Base-by-base conservation (phyloP, 2,888 invertebrate genomes). In the Campoletis raptor region DNA sequence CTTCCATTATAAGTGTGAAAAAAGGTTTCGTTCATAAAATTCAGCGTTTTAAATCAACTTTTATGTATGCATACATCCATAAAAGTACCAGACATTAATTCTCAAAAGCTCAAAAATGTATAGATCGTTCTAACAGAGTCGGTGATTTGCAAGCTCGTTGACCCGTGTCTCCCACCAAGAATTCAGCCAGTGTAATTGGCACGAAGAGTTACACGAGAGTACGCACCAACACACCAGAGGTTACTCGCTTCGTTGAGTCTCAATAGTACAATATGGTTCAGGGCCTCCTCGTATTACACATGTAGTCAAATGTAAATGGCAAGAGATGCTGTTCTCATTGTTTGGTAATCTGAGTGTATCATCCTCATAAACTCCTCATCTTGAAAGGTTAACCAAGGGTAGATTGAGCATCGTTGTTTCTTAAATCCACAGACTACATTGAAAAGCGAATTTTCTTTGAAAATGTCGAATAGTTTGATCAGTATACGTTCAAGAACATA, bases 291-390 rank as follows among this genome's bases (percentile, higher is more conserved):
- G 12, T 24, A 67, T n/a, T 66, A 73, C 40, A 73, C 54, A 73
- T 37, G 57, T 67, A 72, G 77, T 85, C 85, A 85, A 82, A 82
- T 64, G 81, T 81, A 85, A 76, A 88, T 84, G 73, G 79, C 85
- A 74, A 83, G 80, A 86, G 77, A 82, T 67, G 81, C 74, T 48
- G 67, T 64, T 80, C 48, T 82, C 78, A 87, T 87, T 87, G 88
- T 89, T 77, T 48, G 79, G 82, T 81, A 87, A 88, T 87, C 69
- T 30, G 30, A 66, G 73, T 57, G 61, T 66, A 85, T 83, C 67
- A 69, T 61, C 67, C 40, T 74, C 64, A 40, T 48, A 67, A 61
- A 15, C 45, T 76, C 37, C 45, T 79, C 48, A 12, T 67, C 52
- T 36, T 54, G 24, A n/a, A 37, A n/a, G 18, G 36, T 8, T 45